Conservation (phyloP, 1,140 invertebrate genomes). For the Caenorhabditis remanei region DNA sequence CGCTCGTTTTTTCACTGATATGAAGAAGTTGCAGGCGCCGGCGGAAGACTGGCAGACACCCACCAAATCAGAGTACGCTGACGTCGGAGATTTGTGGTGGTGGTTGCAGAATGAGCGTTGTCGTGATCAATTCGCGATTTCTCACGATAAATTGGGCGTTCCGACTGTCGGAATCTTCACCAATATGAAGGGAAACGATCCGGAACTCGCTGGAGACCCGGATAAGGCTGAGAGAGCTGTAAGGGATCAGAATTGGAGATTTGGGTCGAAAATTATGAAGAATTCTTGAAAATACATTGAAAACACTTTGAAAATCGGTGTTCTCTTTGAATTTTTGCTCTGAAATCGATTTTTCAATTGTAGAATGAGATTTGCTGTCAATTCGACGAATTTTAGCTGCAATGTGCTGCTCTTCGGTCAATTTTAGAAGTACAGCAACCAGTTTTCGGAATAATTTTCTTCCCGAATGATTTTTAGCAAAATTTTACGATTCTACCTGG, state of each 20-base stretch:
- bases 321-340: background rate
- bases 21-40: conserved; percentile 91
- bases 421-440: too few species aligned
- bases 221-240: conserved; percentile 55
- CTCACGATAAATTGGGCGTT: conserved; percentile 82
- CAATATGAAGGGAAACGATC: conserved; percentile 68
- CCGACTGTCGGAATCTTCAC: conserved; percentile 68
- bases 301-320: background rate
- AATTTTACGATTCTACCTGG: too few species aligned
- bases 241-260: background rate
- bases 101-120: conserved; percentile 89
- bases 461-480: too few species aligned
- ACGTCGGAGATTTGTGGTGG: conserved; percentile 87
- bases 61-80: conserved; percentile 86
- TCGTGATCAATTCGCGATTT: conserved; percentile 87
- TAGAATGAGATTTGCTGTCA: too few species aligned
- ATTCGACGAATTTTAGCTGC: too few species aligned
- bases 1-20: conserved; percentile 95
- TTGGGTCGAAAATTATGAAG: background rate
- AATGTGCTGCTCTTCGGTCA: too few species aligned
- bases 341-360: too few species aligned
- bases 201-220: conserved; percentile 64
- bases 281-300: conserved; percentile 39
- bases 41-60: conserved; percentile 90
- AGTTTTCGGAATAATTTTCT: too few species aligned